Percentiles rank a stretch among this genome's conserved stretches.
These are phyloP conservation scores for Chloropsis hardwickii DNA, from an alignment of 2,113 vertebrate species.

Conservation along the genomic window DNA sequence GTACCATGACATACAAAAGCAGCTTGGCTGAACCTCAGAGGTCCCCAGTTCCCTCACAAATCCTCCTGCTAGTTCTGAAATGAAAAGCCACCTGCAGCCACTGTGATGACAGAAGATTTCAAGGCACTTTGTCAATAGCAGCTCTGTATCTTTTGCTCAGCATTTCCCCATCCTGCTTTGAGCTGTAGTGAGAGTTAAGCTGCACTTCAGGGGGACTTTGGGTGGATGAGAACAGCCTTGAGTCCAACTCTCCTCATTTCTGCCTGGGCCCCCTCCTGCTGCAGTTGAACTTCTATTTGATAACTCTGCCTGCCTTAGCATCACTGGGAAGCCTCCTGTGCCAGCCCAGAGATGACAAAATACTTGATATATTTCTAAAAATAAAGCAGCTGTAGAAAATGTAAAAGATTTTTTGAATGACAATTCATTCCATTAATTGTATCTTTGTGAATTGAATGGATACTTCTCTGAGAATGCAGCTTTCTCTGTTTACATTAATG, in stretches of 20 bases:
- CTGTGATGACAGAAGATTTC: neutral
- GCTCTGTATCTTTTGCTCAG: neutral
- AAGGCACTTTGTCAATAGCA: neutral
- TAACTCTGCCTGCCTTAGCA: neutral
- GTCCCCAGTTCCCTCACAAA: neutral
- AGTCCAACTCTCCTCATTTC: neutral
- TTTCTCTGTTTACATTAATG: slow-evolving; percentile 18
- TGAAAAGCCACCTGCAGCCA: neutral
- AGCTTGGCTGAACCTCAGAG: neutral
- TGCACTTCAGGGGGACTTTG: neutral
- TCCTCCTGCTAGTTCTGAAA: neutral
- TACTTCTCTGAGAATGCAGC: neutral
- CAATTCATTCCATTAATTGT: neutral
- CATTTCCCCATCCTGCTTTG: neutral
- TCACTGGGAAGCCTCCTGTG: neutral
- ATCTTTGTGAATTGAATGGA: neutral
- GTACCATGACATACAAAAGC: neutral
- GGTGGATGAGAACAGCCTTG: neutral
- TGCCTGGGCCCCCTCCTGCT: neutral
- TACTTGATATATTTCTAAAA: neutral
- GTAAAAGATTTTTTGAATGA: neutral
- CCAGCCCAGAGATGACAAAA: neutral
- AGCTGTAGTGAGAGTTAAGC: neutral
- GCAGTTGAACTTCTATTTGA: neutral
- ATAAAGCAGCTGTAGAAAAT: neutral